Base-by-base conservation (phyloP, 2,888 invertebrate species). In the Boloria euphrosyne region DNA sequence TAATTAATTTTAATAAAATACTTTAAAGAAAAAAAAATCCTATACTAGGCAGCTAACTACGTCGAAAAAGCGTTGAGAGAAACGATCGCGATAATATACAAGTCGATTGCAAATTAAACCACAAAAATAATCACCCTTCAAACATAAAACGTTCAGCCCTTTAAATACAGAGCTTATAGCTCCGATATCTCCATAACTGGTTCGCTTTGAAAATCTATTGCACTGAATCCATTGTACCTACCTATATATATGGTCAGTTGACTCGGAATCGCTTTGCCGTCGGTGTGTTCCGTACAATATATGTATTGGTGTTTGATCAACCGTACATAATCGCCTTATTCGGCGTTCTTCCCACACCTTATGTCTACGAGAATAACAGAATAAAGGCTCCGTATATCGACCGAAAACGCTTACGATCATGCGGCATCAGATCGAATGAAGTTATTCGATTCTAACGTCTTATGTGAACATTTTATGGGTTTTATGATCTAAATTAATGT, bases 401-500 rank as follows among this genome's bases (percentile, higher is more conserved):
- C 75, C 78, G 70, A 80, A 80, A 78, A 79, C 78, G 79, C 75
- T 83, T 81, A 83, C 80, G 80, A 85, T 84, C 80, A 82, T 80
- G 82, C 85, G 80, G 82, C 79, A 80, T 78, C 73, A 75, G 78
- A 82, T 67, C 74, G 74, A 78, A 83, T 90, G 85, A 89, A 89
- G 89, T 84, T 88, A 89, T 89, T 86, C 81, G 82, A 83, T 79
- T 85, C 83, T 83, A 86, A 85, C 83, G 80, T 87, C 81, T 78
- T 81, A 82, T 86, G 86, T 84, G 86, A 84, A 84, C 83, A 84
- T 86, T 84, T 81, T 80, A 88, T 86, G 77, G 84, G 80, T 85
- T 83, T 88, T 89, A 89, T 84, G 85, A 85, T 84, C 86, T 81
- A 84, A 86, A 84, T 90, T 90, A 90, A 90, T 89, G 90, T 88